These are phyloP conservation scores for Benthosema pterotum DNA, from an alignment of 2,797 vertebrate species.

Conservation along the genomic window DNA sequence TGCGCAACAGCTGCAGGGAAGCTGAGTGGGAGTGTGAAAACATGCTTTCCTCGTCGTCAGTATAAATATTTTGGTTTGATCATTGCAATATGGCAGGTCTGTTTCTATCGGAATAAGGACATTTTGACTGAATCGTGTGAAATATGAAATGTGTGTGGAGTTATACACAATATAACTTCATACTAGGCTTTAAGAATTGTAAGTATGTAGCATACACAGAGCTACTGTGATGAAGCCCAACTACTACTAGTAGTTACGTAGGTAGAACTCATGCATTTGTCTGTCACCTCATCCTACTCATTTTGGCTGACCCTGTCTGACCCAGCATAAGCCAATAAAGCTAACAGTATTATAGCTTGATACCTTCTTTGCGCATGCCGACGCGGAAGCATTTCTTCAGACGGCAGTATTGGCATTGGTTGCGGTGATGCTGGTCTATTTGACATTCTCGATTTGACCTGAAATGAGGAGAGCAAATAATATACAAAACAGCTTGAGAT, in stretches of 20 bases:
- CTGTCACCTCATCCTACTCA: too few relatives aligned
- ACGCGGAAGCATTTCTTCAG: conserved; percentile 97
- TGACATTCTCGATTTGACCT: conserved; percentile 97
- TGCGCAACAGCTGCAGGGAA: conserved; percentile 39
- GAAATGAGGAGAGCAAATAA: conserved; percentile 25
- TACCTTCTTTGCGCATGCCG: conserved; percentile 98
- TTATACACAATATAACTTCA: background rate
- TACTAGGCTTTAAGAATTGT: background rate
- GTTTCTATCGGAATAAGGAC: conserved; percentile 9
- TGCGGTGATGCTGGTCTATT: conserved; percentile 97
- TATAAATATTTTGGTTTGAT: conserved; percentile 60
- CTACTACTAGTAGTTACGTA: too few relatives aligned
- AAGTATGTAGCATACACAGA: background rate
- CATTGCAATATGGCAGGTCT: conserved; percentile 40
- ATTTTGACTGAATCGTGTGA: conserved; percentile 17
- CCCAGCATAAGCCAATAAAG: background rate
- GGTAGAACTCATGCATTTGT: too few relatives aligned
- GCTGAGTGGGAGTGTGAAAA: conserved; percentile 41
- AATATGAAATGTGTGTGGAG: conserved; percentile 18
- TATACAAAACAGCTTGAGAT: background rate
- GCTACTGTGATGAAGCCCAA: too few relatives aligned
- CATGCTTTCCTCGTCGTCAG: conserved; percentile 55
- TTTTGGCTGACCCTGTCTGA: too few relatives aligned
- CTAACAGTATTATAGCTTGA: conserved; percentile 15
- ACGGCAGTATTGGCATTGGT: conserved; percentile 97